Base-by-base conservation (phyloP, 1,140 invertebrate species). In the Antheraea pernyi region DNA sequence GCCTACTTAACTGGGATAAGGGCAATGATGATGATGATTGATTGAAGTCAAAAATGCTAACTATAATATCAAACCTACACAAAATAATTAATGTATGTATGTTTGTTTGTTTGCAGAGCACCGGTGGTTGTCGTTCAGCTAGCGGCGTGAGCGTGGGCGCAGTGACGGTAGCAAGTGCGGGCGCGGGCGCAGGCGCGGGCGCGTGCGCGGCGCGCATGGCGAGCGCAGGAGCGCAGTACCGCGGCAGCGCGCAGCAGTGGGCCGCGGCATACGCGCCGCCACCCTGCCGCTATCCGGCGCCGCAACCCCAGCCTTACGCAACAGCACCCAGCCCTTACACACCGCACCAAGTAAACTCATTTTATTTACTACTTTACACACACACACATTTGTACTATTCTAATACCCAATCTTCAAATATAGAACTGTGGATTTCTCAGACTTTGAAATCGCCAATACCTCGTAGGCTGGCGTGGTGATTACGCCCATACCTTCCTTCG, bases 281-380 rank as follows among this genome's bases (percentile, higher is more conserved):
- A 81, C 89, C 89, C 79, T 91, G 89, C 86, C 89, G 89, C 81
- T 91, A 91, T 77, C 89, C 89, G 82, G 87, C 89, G 85, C 89
- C 89, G 65, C 88, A 91, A 72, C 85, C 84, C 69, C 88, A 91
- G 81, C 79, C 80, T 62, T 91, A 91, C 83, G 84, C 87, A 62
- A 80, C 88, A 42, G 80, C 83, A 59, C 86, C 85, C 8, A 89
- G 85, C 79, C 84, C 86, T 19, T 91, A 90, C 63, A 89, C 85
- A 66, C 87, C 82, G 65, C 89, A 91, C 72, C 88, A 91, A 81
- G 89, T 91, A 84, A 58, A n/a, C 13, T n/a, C 7, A 59, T 59
- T 59, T 8, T 19, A 59, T 19, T 22, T 60, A 60, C 18, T 18
- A 18, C 13, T 60, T 60, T 18, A 30, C 22, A 30, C 22, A 30